Conservation (phyloP, 2,113 vertebrate genomes). For the Sprattus sprattus region DNA sequence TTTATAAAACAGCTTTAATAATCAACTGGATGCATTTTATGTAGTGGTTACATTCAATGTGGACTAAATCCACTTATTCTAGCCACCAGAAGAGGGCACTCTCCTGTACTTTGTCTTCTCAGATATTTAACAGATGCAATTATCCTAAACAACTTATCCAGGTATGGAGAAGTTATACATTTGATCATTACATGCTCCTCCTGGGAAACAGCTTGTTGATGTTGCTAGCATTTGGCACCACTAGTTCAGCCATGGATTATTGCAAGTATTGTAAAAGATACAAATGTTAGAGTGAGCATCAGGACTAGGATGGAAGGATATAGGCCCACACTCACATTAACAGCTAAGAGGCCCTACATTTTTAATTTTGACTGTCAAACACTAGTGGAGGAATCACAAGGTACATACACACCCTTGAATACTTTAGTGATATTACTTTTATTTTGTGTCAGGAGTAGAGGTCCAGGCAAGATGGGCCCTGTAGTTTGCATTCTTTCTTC, state of each 20-base stretch:
- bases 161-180: background rate
- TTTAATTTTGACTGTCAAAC: background rate
- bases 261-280: background rate
- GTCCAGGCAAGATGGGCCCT: constrained; percentile 14
- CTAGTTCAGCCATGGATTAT: background rate
- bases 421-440: background rate
- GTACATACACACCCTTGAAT: background rate
- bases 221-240: background rate
- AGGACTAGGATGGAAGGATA: too few relatives aligned
- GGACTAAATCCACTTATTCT: background rate
- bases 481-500: constrained; percentile 3
- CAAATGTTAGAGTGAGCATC: background rate
- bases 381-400: background rate
- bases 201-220: background rate
- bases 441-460: background rate
- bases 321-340: too few relatives aligned
- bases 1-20: background rate
- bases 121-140: background rate
- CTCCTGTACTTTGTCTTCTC: background rate
- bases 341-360: background rate
- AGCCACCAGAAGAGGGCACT: background rate
- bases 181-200: background rate
- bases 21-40: background rate
- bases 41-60: background rate
- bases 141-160: background rate